Evolutionary conservation across 2,113 vertebrate genomes (phyloP).

Genomic region (Chloropsis hardwickii): DNA sequence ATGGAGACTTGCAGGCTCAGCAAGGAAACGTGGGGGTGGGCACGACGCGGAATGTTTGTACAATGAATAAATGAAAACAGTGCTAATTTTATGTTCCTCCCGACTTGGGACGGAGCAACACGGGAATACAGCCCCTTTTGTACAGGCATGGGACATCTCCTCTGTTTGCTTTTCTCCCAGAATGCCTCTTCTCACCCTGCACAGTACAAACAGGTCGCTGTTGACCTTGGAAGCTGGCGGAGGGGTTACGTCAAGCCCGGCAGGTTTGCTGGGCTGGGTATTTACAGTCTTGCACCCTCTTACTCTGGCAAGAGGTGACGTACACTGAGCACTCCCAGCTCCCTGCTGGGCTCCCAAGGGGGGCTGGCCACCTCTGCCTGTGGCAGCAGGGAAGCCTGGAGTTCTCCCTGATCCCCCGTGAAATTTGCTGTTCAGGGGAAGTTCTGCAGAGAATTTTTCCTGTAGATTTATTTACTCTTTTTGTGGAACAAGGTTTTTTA

Average conservation of each 20-base stretch:
- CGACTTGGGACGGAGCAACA: neutral
- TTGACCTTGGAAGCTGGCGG: constrained; percentile 39
- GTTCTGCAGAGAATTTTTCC: neutral
- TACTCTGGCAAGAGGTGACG: neutral
- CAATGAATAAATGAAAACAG: constrained; percentile 40
- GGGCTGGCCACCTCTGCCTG: neutral
- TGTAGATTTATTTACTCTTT: neutral
- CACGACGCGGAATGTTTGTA: neutral
- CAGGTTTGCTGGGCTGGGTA: neutral
- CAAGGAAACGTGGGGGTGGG: neutral
- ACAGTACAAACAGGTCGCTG: constrained; percentile 22
- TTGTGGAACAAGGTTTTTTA: neutral
- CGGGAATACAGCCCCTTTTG: constrained; percentile 46
- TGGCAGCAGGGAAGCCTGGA: neutral
- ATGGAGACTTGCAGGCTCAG: constrained; percentile 3
- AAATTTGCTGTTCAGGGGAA: neutral
- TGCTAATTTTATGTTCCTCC: constrained; percentile 16
- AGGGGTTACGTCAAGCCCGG: constrained; percentile 19
- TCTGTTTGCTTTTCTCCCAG: constrained; percentile 47
- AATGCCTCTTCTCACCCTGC: constrained; percentile 16
- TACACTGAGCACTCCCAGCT: neutral
- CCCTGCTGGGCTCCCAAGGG: fast-evolving
- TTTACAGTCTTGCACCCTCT: neutral
- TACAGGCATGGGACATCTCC: neutral
- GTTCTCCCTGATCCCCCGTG: neutral